Evolutionary conservation across 2,888 invertebrate genomes (phyloP).

Genomic region (Polymixis flavicincta): DNA sequence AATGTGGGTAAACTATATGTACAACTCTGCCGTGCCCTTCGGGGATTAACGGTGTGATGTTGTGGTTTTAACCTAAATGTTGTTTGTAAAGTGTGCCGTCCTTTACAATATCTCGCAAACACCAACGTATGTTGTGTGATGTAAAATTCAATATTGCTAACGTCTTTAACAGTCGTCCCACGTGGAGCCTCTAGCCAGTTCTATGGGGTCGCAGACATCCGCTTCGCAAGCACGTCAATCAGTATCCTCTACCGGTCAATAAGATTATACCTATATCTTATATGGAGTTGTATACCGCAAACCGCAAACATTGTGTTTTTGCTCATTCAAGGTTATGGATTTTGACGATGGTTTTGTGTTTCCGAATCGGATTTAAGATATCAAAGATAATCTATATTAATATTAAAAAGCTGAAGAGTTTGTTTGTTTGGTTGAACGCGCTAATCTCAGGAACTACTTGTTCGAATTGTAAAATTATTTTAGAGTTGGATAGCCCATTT

Average conservation of each 20-base stretch:
- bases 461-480: no score
- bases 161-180: neutral
- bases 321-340: neutral
- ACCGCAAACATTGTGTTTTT: conserved; percentile 31
- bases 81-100: neutral
- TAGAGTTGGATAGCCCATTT: no score
- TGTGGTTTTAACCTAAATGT: neutral
- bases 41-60: no score
- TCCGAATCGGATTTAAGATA: neutral
- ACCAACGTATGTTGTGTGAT: neutral
- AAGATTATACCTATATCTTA: conserved; percentile 18
- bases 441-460: no score
- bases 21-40: neutral
- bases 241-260: conserved; percentile 27
- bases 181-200: conserved; percentile 19
- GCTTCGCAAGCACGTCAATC: conserved; percentile 42
- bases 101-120: neutral
- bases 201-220: conserved; percentile 56
- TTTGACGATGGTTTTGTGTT: neutral
- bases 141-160: conserved; percentile 1
- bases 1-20: neutral
- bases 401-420: no score
- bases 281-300: conserved; percentile 6
- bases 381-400: no score
- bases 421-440: no score